phyloP scores from a whole-genome alignment of 1,140 invertebrate species.

The Magallana angulata region DNA sequence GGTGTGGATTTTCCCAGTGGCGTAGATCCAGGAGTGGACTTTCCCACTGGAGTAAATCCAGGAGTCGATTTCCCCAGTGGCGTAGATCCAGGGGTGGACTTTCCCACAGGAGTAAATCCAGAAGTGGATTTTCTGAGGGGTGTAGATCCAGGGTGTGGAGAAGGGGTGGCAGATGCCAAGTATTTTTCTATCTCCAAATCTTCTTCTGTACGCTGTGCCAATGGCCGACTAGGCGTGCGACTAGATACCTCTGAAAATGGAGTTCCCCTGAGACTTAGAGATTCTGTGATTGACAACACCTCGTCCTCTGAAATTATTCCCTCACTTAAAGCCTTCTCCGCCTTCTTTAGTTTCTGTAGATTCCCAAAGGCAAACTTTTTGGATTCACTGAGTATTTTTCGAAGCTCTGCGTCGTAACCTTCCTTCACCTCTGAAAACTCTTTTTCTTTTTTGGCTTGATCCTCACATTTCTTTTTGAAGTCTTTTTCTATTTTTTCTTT shows the following conservation, averaged over 20 bases:
- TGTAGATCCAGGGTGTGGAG: slow-evolving; percentile 37
- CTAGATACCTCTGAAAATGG: slow-evolving; percentile 58
- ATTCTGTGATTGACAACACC: slow-evolving; percentile 44
- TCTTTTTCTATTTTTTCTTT: slow-evolving; percentile 80
- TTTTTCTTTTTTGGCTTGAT: slow-evolving; percentile 64
- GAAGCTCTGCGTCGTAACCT: slow-evolving; percentile 67
- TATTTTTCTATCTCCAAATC: slow-evolving; percentile 59
- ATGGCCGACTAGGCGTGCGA: slow-evolving; percentile 62
- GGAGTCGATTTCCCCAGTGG: neutral
- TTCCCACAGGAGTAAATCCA: neutral
- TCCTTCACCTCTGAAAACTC: slow-evolving; percentile 67
- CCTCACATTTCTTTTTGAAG: slow-evolving; percentile 62
- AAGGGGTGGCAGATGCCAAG: slow-evolving; percentile 52
- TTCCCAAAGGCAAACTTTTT: slow-evolving; percentile 68
- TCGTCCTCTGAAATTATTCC: slow-evolving; percentile 65
- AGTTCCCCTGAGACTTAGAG: slow-evolving; percentile 42
- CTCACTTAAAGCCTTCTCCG: slow-evolving; percentile 68
- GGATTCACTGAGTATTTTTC: slow-evolving; percentile 65
- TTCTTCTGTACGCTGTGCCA: slow-evolving; percentile 58
- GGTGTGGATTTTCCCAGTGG: neutral
- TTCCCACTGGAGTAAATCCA: slow-evolving; percentile 25
- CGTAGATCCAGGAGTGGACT: slow-evolving; percentile 1
- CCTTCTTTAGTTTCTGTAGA: slow-evolving; percentile 68
- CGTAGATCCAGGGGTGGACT: neutral
- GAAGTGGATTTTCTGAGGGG: slow-evolving; percentile 19